Percentiles rank a stretch among this genome's conserved stretches.
phyloP scores from a whole-genome alignment of 2,797 vertebrate species.

The Gymnothorax reevesii region DNA sequence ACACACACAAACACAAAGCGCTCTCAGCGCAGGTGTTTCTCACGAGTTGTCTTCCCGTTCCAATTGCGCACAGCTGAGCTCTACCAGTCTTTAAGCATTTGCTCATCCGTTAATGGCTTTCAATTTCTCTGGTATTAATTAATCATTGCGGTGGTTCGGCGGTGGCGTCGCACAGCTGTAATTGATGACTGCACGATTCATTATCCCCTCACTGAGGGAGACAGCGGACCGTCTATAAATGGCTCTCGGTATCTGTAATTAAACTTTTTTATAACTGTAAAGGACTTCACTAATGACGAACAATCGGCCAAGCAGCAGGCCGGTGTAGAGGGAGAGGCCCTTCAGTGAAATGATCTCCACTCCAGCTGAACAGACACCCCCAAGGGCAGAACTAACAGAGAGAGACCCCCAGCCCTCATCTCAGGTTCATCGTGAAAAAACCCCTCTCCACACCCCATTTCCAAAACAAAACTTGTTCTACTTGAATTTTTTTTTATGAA shows the following conservation, averaged over 20 bases:
- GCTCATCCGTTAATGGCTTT: constrained; percentile 53
- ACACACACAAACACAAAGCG: neutral
- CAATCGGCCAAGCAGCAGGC: constrained; percentile 35
- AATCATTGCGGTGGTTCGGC: constrained; percentile 45
- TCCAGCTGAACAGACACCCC: neutral
- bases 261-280: constrained; percentile 30
- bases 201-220: constrained; percentile 50
- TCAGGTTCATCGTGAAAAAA: neutral
- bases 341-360: neutral
- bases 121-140: neutral
- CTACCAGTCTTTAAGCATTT: constrained; percentile 48
- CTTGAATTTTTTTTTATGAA: neutral
- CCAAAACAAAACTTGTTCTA: neutral
- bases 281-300: constrained; percentile 6
- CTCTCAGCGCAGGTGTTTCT: neutral
- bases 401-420: neutral
- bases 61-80: constrained; percentile 34
- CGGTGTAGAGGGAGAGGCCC: neutral
- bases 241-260: constrained; percentile 69
- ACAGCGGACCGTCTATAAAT: constrained; percentile 65
- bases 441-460: neutral
- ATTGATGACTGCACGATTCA: constrained; percentile 60
- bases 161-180: constrained; percentile 54
- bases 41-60: constrained; percentile 39
- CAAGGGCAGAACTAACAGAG: neutral